These are phyloP conservation scores for Caenorhabditis panamensis DNA, from an alignment of 2,888 invertebrate species.

Conservation along the genomic window DNA sequence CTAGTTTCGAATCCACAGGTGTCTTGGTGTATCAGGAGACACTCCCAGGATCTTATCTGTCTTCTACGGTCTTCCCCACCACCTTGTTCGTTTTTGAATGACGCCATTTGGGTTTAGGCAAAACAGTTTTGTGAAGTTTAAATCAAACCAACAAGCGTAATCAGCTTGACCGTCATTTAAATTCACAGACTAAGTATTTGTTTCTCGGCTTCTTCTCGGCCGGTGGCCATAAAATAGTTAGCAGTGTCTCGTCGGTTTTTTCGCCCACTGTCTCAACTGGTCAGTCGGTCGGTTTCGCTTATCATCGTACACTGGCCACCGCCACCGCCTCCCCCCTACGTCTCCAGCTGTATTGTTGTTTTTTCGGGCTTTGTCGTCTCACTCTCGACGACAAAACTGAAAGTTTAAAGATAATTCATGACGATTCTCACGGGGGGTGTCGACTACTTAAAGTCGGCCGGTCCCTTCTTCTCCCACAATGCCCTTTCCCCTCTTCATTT, in stretches of 20 bases:
- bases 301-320: slow-evolving; percentile 25
- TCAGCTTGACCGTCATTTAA: slow-evolving; percentile 1
- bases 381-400: slow-evolving; percentile 39
- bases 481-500: background rate
- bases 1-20: slow-evolving; percentile 31
- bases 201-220: slow-evolving; percentile 4
- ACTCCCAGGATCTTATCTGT: slow-evolving; percentile 27
- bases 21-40: slow-evolving; percentile 13
- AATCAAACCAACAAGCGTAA: background rate
- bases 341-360: slow-evolving; percentile 58
- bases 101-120: background rate
- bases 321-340: slow-evolving; percentile 17
- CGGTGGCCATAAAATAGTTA: slow-evolving; percentile 23
- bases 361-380: slow-evolving; percentile 58
- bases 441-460: slow-evolving; percentile 41
- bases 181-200: no score
- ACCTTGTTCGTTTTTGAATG: slow-evolving; percentile 1
- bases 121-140: slow-evolving; percentile 8
- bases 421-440: background rate
- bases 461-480: background rate
- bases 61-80: background rate
- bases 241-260: slow-evolving; percentile 6
- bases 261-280: slow-evolving; percentile 42
- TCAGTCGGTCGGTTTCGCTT: slow-evolving; percentile 51
- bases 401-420: slow-evolving; percentile 40